A percentile compares a stretch with the other conserved stretches of the same genome.
Evolutionary conservation across 2,888 invertebrate genomes (phyloP).

Genomic region (Rhingia campestris): DNA sequence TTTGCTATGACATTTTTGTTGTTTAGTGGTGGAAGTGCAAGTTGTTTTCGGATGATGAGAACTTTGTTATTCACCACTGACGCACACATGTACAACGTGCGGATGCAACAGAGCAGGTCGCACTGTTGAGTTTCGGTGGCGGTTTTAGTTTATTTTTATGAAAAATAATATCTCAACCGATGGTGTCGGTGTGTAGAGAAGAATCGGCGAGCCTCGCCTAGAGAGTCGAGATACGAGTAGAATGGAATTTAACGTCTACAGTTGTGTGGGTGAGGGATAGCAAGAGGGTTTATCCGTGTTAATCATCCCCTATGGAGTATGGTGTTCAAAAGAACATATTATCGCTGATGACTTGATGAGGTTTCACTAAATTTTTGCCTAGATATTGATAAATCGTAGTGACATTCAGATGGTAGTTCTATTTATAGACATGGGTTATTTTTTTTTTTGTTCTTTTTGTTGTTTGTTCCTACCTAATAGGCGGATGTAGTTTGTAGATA

Average conservation of each 20-base stretch:
- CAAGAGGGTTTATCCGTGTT: background rate
- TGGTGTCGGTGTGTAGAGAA: too few species aligned
- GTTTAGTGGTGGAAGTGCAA: too few species aligned
- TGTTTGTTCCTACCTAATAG: too few species aligned
- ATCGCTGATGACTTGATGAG: background rate
- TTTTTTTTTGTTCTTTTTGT: background rate
- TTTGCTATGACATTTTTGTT: background rate
- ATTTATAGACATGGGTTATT: background rate
- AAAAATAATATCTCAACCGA: too few species aligned
- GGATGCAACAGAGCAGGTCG: background rate
- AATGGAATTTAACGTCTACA: background rate
- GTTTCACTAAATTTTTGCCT: background rate
- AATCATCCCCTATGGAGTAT: slow-evolving; percentile 39
- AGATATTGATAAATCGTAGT: background rate
- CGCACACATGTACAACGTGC: slow-evolving; percentile 2
- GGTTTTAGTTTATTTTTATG: too few species aligned
- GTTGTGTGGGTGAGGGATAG: slow-evolving; percentile 1
- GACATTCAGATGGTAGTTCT: background rate
- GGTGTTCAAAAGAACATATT: background rate
- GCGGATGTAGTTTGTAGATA: too few species aligned
- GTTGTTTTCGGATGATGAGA: background rate
- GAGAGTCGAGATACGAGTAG: background rate
- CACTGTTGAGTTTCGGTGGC: background rate
- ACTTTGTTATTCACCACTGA: slow-evolving; percentile 13
- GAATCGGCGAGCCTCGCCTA: too few species aligned